Conservation (phyloP, 2,888 invertebrate genomes). For the Caenorhabditis japonica region DNA sequence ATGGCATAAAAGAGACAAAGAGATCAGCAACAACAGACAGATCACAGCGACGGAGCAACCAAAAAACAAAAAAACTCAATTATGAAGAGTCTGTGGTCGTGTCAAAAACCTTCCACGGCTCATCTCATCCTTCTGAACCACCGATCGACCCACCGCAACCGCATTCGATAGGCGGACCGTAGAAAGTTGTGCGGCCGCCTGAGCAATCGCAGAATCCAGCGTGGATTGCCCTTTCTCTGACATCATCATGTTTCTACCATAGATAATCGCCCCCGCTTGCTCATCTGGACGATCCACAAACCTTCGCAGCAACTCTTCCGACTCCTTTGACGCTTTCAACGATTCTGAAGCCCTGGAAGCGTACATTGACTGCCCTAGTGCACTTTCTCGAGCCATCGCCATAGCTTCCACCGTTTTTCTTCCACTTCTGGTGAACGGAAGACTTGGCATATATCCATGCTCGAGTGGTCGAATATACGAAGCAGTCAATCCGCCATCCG, state of each 20-base stretch:
- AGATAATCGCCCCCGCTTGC: slow-evolving; percentile 39
- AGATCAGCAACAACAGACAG: not conserved
- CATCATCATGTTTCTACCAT: slow-evolving; percentile 37
- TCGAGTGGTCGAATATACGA: slow-evolving; percentile 39
- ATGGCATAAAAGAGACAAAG: no score
- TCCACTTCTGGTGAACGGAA: slow-evolving; percentile 9
- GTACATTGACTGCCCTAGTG: slow-evolving; percentile 26
- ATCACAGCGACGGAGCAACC: not conserved
- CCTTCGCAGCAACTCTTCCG: slow-evolving; percentile 18
- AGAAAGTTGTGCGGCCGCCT: slow-evolving; percentile 12
- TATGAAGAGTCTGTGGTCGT: slow-evolving; percentile 9
- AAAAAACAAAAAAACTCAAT: slow-evolving; percentile 6
- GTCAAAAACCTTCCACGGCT: slow-evolving; percentile 40
- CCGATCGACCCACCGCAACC: not conserved
- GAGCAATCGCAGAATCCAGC: slow-evolving; percentile 21
- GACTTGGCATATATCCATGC: slow-evolving; percentile 36
- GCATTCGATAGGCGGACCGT: slow-evolving; percentile 17
- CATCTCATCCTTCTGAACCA: slow-evolving; percentile 30
- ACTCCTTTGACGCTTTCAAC: slow-evolving; percentile 7
- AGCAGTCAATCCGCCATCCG: slow-evolving; percentile 1
- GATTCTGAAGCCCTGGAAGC: slow-evolving; percentile 23
- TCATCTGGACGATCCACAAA: slow-evolving; percentile 21
- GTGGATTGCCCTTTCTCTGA: slow-evolving; percentile 4
- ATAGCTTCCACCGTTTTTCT: not conserved
- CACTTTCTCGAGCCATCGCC: slow-evolving; percentile 7